Evolutionary conservation across 2,113 vertebrate species (phyloP), one percentile per base, ranked within the genome.

Genomic region (Aythya baeri): DNA sequence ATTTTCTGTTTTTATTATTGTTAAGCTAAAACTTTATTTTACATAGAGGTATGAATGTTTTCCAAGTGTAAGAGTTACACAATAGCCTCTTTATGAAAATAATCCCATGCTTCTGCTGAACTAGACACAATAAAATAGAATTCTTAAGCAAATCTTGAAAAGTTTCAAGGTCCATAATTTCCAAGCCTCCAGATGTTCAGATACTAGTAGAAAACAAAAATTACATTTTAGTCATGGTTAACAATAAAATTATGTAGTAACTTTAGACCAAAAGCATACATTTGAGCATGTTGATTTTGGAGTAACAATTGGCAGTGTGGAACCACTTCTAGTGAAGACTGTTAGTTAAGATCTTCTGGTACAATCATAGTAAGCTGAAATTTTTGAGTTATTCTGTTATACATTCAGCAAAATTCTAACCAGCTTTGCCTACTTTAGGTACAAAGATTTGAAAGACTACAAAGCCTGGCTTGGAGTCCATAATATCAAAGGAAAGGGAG

Each of bases 401-500:
- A n/a, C 5, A 58, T 55, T 93, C 27, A 82, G 44, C 49, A 84
- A 94, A 96, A 65, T 76, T 31, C 13, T 76, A 80, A 88, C 84
- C 71, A 54, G 32, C 9, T 76, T 92, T 88, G 10, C 73, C 57
- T 91, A 44, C 34, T 80, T 90, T 97, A 99, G 99, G 84, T 98
- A 99, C 91, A 99, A 98, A 74, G 99, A 99, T 88, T 96, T 99
- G 93, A 99, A 98, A 77, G 99, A 99, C 86, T 99, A 99, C 96
- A 99, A 98, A 94, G 99, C 99, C 63, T 99, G 98, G 98, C 98
- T 99, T 83, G 99, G 99, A 59, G 98, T 99, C 44, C 98, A 99
- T 65, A 98, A 99, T 95, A 98, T 99, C 74, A 98, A 98, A 66
- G 98, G 98, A 89, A 98, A 97, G 6, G 94, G 98, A 70, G 97